Conservation (phyloP, 2,797 vertebrate species). For the Varecia variegata region DNA sequence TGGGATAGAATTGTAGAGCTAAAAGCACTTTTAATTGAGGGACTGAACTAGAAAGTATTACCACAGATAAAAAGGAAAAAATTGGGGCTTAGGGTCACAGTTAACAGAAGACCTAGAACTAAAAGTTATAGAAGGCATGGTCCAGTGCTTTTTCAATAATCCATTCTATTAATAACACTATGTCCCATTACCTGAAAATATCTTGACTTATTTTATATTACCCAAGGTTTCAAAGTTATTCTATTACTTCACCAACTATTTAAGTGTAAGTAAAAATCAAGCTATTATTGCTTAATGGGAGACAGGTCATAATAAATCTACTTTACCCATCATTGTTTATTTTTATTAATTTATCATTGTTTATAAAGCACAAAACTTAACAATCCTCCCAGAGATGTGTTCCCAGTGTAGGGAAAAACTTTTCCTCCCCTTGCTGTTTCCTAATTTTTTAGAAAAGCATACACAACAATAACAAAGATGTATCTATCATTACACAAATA, state of each 20-base stretch:
- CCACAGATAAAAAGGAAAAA: neutral
- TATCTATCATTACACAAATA: neutral
- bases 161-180: neutral
- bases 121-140: neutral
- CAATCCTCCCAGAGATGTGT: neutral
- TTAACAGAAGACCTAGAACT: conserved; percentile 3
- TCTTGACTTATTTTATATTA: neutral
- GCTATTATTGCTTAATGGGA: neutral
- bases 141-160: neutral
- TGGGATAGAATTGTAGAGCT: neutral
- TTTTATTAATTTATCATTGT: neutral
- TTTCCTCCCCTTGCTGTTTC: neutral
- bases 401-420: neutral
- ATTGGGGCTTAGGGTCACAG: neutral
- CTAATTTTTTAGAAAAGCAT: neutral
- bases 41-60: neutral
- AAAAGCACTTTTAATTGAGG: neutral
- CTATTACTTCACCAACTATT: neutral
- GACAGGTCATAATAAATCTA: neutral
- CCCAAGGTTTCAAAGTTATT: neutral
- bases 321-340: neutral
- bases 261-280: neutral
- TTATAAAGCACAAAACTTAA: neutral
- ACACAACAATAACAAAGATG: neutral
- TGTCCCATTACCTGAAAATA: neutral